Conservation (phyloP, 37 sponge, comb jelly and placozoan genomes). For the Tethya wilhelma region DNA sequence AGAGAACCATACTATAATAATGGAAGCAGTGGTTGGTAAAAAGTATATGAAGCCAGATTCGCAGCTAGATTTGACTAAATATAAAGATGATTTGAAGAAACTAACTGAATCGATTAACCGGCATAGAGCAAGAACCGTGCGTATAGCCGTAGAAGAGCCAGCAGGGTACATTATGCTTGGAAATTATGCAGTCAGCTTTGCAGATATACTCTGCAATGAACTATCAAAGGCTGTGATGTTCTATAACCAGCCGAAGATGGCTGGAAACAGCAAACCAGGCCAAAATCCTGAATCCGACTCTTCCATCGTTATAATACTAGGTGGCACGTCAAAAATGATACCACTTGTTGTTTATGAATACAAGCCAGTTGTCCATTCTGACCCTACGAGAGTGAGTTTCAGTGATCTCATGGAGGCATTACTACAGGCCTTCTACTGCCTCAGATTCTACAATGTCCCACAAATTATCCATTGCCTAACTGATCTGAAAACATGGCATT, state of each 20-base stretch:
- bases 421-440: not conserved
- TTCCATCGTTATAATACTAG: not conserved
- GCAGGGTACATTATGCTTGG: constrained; percentile 1
- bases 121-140: not conserved
- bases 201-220: not conserved
- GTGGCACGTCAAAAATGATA: not conserved
- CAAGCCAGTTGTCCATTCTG: not conserved
- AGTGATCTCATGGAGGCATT: not conserved
- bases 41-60: not conserved
- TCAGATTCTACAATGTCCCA: not conserved
- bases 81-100: not conserved
- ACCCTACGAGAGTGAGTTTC: not conserved
- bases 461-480: not conserved
- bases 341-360: constrained; percentile 1
- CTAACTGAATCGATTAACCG: not conserved
- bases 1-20: not conserved
- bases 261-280: not conserved
- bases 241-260: not conserved
- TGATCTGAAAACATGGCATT: not conserved
- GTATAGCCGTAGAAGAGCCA: not conserved
- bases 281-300: not conserved
- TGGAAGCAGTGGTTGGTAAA: not conserved
- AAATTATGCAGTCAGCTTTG: not conserved
- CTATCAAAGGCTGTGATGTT: not conserved
- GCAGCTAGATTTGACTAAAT: not conserved